Conservation (phyloP, 2,113 vertebrate species). For the Xyliphius kryptos region DNA sequence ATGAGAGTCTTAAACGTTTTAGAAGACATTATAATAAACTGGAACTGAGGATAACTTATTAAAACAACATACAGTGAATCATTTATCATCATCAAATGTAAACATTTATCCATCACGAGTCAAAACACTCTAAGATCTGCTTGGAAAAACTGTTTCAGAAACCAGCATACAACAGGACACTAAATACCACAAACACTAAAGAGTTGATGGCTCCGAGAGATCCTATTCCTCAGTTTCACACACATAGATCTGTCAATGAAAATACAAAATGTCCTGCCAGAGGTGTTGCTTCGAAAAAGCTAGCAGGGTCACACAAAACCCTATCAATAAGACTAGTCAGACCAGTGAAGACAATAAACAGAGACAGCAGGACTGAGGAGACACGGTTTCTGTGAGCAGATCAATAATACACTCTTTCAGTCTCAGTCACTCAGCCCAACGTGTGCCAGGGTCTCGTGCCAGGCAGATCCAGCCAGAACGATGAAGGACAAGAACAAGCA, state of each 20-base stretch:
- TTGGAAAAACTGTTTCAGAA: too few species aligned
- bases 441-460: slow-evolving; percentile 52
- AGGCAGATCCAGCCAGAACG: slow-evolving; percentile 43
- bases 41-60: too few species aligned
- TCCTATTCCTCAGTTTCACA: slow-evolving; percentile 15
- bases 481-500: too few species aligned
- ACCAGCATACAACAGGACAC: too few species aligned
- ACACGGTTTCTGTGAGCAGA: slow-evolving; percentile 55
- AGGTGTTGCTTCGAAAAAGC: slow-evolving; percentile 31
- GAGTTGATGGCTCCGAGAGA: too few species aligned
- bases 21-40: too few species aligned
- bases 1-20: too few species aligned
- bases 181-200: too few species aligned
- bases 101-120: too few species aligned
- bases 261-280: slow-evolving; percentile 17
- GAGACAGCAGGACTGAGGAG: slow-evolving; percentile 62
- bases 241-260: slow-evolving; percentile 30
- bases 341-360: slow-evolving; percentile 59
- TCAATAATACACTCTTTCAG: slow-evolving; percentile 62
- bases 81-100: too few species aligned
- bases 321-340: slow-evolving; percentile 66
- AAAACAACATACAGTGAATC: too few species aligned
- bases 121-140: too few species aligned
- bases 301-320: slow-evolving; percentile 45
- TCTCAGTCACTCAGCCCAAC: slow-evolving; percentile 26